Evolutionary conservation across 2,113 vertebrate genomes (phyloP), one percentile per base, ranked within the genome.

Genomic region (Sialia sialis): DNA sequence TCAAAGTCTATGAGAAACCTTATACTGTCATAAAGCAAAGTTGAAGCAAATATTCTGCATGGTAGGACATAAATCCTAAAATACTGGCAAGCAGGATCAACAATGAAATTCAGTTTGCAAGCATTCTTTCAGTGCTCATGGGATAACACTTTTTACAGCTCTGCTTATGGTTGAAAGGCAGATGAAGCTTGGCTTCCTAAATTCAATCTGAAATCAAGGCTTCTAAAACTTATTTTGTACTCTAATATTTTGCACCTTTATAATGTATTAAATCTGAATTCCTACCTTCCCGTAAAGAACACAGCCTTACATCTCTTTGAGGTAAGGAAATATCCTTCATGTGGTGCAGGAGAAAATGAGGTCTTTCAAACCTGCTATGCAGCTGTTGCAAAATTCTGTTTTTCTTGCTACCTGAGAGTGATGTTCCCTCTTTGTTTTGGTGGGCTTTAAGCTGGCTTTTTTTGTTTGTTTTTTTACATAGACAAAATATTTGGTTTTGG

Each of bases 21-120:
- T 73, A 89, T 51, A 58, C 34, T 85, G 58, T 27, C 41, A 83
- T 82, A 91, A 95, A 95, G 70, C 22, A 84, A 89, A 93, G 59
- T 67, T 77, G 63, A 89, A 85, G 58, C 15, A 69, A 94, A 76
- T 83, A 70, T 62, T 87, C 62, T 7, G 2, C 62, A 41, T 32
- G 18, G 25, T 46, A 44, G 9, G 51, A 85, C 34, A 91, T 66
- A 87, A 95, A 93, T 93, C 36, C 70, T 63, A 79, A 85, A 93
- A 80, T 43, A 12, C 30, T 76, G 51, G 23, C 72, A 85, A 54
- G 43, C 48, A 73, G 32, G 25, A 63, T 55, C 75, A 88, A 56
- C 74, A 80, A 16, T 30, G 32, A 87, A 89, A 89, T 93, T 87
- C 44, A 49, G 25, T 83, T 87, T 89, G 44, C 58, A 43, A 7